These are phyloP conservation scores for Cuculus canorus DNA, from an alignment of 2,797 vertebrate species.

Conservation along the genomic window DNA sequence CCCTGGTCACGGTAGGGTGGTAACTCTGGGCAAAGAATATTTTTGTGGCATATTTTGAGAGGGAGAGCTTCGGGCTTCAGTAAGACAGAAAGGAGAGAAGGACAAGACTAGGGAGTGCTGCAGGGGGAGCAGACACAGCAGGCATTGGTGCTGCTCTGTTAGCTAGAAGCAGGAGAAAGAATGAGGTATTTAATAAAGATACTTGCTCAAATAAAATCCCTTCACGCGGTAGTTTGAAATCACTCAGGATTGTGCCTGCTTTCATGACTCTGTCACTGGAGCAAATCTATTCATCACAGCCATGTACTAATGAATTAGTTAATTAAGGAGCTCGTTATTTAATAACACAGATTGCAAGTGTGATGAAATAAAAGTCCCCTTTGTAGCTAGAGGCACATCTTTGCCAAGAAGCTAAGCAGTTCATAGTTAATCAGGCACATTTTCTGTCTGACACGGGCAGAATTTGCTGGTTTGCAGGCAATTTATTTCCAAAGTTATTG, in stretches of 20 bases:
- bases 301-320: conserved; percentile 56
- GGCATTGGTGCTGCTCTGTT: background rate
- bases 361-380: conserved; percentile 39
- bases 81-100: background rate
- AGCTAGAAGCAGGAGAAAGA: background rate
- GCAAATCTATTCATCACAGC: conserved; percentile 26
- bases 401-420: conserved; percentile 38
- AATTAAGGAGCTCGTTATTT: conserved; percentile 57
- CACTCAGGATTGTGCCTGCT: background rate
- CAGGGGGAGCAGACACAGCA: background rate
- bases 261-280: background rate
- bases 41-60: background rate
- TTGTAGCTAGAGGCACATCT: conserved; percentile 31
- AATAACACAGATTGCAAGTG: conserved; percentile 55
- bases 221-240: background rate
- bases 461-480: conserved; percentile 49
- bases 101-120: background rate
- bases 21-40: background rate
- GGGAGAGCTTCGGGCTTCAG: background rate
- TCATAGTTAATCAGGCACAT: background rate
- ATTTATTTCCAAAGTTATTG: conserved; percentile 41
- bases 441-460: conserved; percentile 27
- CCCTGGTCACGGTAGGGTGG: background rate
- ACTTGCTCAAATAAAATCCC: background rate
- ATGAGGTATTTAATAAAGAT: background rate